Evolutionary conservation across 2,113 vertebrate genomes (phyloP).

Genomic region (Pomatostomus ruficeps): DNA sequence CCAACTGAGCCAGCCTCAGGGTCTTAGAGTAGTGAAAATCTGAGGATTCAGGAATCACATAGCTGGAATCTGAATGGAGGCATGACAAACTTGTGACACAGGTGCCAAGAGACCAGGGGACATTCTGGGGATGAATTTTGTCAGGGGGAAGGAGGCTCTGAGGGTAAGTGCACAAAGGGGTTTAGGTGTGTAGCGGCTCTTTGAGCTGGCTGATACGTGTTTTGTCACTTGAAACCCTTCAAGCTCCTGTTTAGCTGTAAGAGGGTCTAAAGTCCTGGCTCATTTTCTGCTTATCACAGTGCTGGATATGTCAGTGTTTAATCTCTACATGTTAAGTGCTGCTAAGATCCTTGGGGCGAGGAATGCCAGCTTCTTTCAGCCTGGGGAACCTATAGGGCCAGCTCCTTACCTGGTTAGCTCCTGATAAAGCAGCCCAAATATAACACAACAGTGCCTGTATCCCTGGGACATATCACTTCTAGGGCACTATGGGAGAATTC

Average conservation of each 20-base stretch:
- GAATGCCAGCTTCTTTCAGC: not conserved
- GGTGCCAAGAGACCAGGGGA: not conserved
- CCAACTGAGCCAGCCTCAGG: not conserved
- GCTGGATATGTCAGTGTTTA: constrained; percentile 39
- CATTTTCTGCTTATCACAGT: not conserved
- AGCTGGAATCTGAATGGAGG: not conserved
- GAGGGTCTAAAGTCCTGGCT: not conserved
- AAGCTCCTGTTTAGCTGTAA: not conserved
- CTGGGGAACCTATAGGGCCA: not conserved
- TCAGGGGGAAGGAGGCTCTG: not conserved
- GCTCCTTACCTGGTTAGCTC: not conserved
- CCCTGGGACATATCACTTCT: not conserved
- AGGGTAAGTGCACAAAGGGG: not conserved
- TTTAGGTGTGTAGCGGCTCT: not conserved
- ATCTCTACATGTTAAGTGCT: not conserved
- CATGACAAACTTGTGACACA: not conserved
- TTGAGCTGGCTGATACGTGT: accelerated
- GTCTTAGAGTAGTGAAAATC: not conserved
- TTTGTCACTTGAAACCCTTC: not conserved
- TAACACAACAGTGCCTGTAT: not conserved
- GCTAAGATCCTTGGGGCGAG: not conserved
- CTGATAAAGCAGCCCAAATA: not conserved
- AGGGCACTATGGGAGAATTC: not conserved
- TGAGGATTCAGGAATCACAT: not conserved
- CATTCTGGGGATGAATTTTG: not conserved